Conservation (phyloP, 2,113 vertebrate genomes). For the Sakesphorus luctuosus region DNA sequence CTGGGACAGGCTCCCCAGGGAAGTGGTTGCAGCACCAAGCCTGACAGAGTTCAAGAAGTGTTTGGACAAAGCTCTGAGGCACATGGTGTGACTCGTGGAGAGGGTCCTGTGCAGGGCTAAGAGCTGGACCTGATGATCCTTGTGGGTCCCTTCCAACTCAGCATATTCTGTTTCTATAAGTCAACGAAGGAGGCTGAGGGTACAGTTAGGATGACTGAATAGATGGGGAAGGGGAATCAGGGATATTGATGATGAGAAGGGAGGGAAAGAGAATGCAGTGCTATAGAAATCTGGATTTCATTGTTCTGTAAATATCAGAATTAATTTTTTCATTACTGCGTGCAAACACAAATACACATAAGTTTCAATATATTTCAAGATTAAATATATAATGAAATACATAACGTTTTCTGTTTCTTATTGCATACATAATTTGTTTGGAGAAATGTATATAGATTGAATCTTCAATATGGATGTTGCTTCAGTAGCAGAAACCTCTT, state of each 20-base stretch:
- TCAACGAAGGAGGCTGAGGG: neutral
- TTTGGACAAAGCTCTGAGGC: neutral
- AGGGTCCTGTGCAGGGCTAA: no score
- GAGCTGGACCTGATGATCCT: fast-evolving
- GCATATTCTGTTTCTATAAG: neutral
- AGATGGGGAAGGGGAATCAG: neutral
- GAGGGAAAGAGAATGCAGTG: neutral
- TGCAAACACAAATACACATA: neutral
- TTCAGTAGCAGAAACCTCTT: neutral
- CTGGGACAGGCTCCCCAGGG: neutral
- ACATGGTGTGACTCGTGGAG: fast-evolving
- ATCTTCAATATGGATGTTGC: neutral
- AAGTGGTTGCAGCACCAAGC: neutral
- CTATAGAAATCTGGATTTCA: neutral
- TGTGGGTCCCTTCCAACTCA: neutral
- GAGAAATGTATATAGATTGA: neutral
- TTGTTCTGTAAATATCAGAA: neutral
- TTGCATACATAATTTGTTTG: neutral
- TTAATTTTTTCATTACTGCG: neutral
- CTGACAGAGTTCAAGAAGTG: fast-evolving
- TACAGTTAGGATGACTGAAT: neutral
- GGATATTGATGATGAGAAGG: neutral
- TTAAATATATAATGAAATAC: neutral
- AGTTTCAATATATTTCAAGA: neutral
- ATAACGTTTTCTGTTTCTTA: neutral